phyloP scores from a whole-genome alignment of 2,797 vertebrate genomes.

The Parauchenoglanis ngamensis region DNA sequence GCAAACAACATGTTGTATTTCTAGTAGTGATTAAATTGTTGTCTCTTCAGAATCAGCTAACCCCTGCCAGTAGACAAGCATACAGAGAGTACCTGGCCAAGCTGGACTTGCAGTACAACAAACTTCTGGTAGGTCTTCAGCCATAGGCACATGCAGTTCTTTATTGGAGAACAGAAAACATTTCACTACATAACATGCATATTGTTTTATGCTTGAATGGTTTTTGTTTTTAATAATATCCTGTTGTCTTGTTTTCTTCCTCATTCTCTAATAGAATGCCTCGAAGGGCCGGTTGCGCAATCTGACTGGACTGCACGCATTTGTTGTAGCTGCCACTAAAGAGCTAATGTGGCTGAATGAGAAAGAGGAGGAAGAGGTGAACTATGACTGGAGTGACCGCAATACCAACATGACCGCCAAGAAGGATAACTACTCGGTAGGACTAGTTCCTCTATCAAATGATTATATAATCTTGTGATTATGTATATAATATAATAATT shows the following conservation, averaged over 20 bases:
- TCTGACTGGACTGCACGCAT: constrained; percentile 84
- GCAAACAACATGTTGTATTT: background rate
- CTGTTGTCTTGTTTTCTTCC: background rate
- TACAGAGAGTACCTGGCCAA: constrained; percentile 88
- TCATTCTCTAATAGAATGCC: constrained; percentile 70
- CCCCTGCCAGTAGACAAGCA: constrained; percentile 74
- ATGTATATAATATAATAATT: background rate
- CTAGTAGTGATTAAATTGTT: background rate
- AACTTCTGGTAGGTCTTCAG: constrained; percentile 81
- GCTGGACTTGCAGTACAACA: constrained; percentile 86
- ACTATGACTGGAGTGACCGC: constrained; percentile 90
- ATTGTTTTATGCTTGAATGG: background rate
- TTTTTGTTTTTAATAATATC: background rate
- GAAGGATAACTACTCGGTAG: constrained; percentile 93
- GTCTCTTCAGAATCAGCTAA: constrained; percentile 80
- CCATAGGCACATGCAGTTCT: background rate
- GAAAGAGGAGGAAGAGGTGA: constrained; percentile 93
- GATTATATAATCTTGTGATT: background rate
- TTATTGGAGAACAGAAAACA: background rate
- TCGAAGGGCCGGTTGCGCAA: constrained; percentile 83
- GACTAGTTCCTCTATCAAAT: background rate
- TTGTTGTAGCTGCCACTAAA: constrained; percentile 85
- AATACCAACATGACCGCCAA: constrained; percentile 88
- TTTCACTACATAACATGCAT: background rate
- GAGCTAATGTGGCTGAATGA: constrained; percentile 95